phyloP scores from a whole-genome alignment of 2,113 vertebrate genomes.

The pig (Sus scrofa) region T2T-Sscrofa CM000813.6:105480501-105481000 shows the following conservation, averaged over 20 bases:
- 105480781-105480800: background rate
- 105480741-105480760: background rate
- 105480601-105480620: slow-evolving; percentile 19
- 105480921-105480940: background rate
- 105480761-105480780: background rate
- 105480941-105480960: background rate
- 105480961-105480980: background rate
- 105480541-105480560: slow-evolving; percentile 9
- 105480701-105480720: background rate
- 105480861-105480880: background rate
- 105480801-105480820: background rate
- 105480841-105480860: background rate
- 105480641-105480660: slow-evolving; percentile 2
- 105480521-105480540: background rate
- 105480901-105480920: background rate
- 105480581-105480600: background rate
- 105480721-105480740: background rate
- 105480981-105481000: background rate
- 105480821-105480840: background rate
- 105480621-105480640: slow-evolving; percentile 4
- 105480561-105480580: background rate
- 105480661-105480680: slow-evolving; percentile 24
- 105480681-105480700: background rate
- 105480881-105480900: background rate
- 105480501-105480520: background rate